Percentiles rank a stretch among this genome's conserved stretches.
phyloP scores from a whole-genome alignment of 2,888 invertebrate genomes.

The Diadromus collaris region DNA sequence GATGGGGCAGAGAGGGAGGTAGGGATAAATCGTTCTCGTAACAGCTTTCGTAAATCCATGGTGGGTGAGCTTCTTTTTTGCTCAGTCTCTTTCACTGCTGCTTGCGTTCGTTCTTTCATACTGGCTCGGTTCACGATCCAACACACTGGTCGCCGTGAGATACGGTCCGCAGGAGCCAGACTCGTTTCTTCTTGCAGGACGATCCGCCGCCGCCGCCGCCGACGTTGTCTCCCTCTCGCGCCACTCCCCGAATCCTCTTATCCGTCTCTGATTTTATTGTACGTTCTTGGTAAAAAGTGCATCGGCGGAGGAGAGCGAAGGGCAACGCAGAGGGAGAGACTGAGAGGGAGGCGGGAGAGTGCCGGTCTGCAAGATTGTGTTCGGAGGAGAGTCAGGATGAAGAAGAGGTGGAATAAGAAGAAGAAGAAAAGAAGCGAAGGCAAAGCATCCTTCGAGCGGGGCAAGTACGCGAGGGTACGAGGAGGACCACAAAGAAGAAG shows the following conservation, averaged over 20 bases:
- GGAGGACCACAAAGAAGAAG: slow-evolving; percentile 37
- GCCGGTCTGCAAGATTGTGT: slow-evolving; percentile 26
- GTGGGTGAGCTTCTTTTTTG: slow-evolving; percentile 28
- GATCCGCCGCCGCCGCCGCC: slow-evolving; percentile 42
- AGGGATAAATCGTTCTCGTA: slow-evolving; percentile 48
- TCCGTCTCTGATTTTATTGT: slow-evolving; percentile 61
- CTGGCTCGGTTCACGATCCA: slow-evolving; percentile 31
- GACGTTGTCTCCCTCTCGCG: slow-evolving; percentile 19
- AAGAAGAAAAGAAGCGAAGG: slow-evolving; percentile 37
- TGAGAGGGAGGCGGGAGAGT: slow-evolving; percentile 19
- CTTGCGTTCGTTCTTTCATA: slow-evolving; percentile 22
- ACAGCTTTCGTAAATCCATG: slow-evolving; percentile 54
- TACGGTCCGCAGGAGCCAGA: slow-evolving; percentile 50
- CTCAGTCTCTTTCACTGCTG: slow-evolving; percentile 20
- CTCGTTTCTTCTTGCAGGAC: slow-evolving; percentile 45
- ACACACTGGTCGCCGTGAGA: slow-evolving; percentile 48
- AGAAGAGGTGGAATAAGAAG: slow-evolving; percentile 30
- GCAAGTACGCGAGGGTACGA: slow-evolving; percentile 44
- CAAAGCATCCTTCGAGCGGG: slow-evolving; percentile 34
- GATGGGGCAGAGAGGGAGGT: not conserved
- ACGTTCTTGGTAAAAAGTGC: slow-evolving; percentile 19
- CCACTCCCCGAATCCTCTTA: slow-evolving; percentile 62
- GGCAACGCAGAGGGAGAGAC: slow-evolving; percentile 23
- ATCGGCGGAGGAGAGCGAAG: slow-evolving; percentile 22
- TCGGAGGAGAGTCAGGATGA: slow-evolving; percentile 24